phyloP scores from a whole-genome alignment of 1,140 invertebrate genomes.

The Heliconius hermathena region DNA sequence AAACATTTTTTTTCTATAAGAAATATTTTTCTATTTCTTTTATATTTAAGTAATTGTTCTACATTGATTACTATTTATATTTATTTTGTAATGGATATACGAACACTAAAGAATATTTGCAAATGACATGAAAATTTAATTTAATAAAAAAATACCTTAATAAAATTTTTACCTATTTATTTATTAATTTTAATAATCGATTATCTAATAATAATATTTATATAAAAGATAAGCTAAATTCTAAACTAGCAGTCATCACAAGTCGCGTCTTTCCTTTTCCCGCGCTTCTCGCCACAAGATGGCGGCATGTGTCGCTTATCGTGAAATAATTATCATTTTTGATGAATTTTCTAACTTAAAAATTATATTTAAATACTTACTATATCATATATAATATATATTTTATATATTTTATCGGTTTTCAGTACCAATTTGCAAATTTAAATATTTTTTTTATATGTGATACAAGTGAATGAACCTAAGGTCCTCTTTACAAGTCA shows the following conservation, averaged over 20 bases:
- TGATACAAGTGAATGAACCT: constrained; percentile 4
- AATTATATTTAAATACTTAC: not conserved
- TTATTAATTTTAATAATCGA: not conserved
- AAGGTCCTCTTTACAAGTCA: constrained; percentile 8
- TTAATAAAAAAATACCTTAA: not conserved
- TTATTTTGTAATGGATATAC: too few species aligned
- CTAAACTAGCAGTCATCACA: not conserved
- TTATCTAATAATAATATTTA: not conserved
- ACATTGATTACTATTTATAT: too few species aligned
- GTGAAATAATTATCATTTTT: not conserved
- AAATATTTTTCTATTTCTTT: too few species aligned
- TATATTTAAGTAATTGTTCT: too few species aligned
- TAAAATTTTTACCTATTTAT: not conserved
- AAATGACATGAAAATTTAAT: too few species aligned
- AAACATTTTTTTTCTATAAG: not conserved
- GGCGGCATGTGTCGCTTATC: constrained; percentile 54
- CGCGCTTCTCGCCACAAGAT: constrained; percentile 65
- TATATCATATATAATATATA: not conserved
- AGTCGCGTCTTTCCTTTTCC: not conserved
- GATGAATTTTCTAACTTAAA: not conserved
- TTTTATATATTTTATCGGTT: not conserved
- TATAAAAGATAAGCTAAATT: not conserved
- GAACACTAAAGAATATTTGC: too few species aligned
- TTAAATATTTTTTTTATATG: not conserved
- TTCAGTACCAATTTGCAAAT: not conserved